Evolutionary conservation across 1,140 invertebrate species (phyloP), one percentile per base, ranked within the genome.

Genomic region (Ostrea denselamellosa): DNA sequence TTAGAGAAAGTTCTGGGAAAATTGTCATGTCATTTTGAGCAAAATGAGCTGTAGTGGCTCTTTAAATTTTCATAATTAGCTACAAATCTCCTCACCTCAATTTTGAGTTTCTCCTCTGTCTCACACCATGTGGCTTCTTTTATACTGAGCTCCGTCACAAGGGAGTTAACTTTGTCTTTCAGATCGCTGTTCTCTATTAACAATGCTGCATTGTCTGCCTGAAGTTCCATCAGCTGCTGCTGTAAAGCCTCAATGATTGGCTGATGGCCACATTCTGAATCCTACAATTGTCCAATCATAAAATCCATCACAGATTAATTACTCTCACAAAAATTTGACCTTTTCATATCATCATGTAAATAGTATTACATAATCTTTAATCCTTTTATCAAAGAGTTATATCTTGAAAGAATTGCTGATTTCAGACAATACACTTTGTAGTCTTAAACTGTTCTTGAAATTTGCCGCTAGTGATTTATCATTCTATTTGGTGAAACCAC

Each of bases 101-200:
- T 83, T 53, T 92, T 93, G 2, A 92, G 84, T 85, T 92, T 89
- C 56, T 94, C 93, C 83, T 93, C 92, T 53, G 86, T 92, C n/a
- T 94, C 91, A 91, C 93, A 94, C 92, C 92, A 93, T 8, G 87
- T 85, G 0, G 93, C 93, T 83, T 94, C 93, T 54, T 93, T 93
- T 10, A 91, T 86, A 62, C 92, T 93, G 8, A 94, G 89, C 10
- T 94, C 93, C 10, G 87, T 87, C 2, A 92, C 52, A 58, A 94
- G 87, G 56, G 90, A 82, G 28, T 87, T 86, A 52, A 92, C 90
- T 62, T 88, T 86, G 10, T 90, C 92, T n/a, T 77, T 87, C 17
- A 92, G 88, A 25, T 93, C 91, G 22, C 65, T 81, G 82, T 92
- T 93, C 81, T 93, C 88, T n/a, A 93, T 81, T n/a, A 86, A 77